Evolutionary conservation across 1,140 invertebrate genomes (phyloP), one percentile per base, ranked within the genome.

Genomic region (Oncopodura yosiiana): DNA sequence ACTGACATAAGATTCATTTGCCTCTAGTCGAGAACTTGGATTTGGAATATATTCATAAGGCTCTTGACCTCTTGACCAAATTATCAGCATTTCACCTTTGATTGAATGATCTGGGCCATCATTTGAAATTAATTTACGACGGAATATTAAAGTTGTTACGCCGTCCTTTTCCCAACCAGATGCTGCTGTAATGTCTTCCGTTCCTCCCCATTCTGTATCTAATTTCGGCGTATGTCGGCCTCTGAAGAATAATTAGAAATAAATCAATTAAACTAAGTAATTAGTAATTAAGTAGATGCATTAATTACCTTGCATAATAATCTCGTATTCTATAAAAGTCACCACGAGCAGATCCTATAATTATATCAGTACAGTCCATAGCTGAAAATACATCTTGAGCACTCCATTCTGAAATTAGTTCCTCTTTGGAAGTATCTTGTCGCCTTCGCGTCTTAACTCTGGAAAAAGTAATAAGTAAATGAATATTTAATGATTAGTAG

Each of bases 351-450:
- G 79, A 77, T 34, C 56, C 56, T 58, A 94, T 91, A 12, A 95
- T 80, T n/a, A 96, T 86, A 69, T 95, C 91, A 9, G 88, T 92
- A 67, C 91, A 95, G 69, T 94, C 90, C 92, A 95, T 94, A 0
- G 68, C 84, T 86, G 69, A 90, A 87, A 66, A 87, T 83, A 65
- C 83, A 19, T 58, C 56, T 41, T 58, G 39, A 5, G 56, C 36
- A 1, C 49, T 49, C 34, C 49, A 58, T 44, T 58, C 29, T 30
- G n/a, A n/a, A n/a, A n/a, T n/a, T n/a, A n/a, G n/a, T n/a, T n/a
- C n/a, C n/a, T n/a, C n/a, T n/a, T n/a, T n/a, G n/a, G n/a, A n/a
- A n/a, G n/a, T n/a, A n/a, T n/a, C n/a, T n/a, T n/a, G n/a, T n/a
- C n/a, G n/a, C n/a, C n/a, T n/a, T n/a, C n/a, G n/a, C n/a, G n/a